Conservation (phyloP, 1,140 invertebrate genomes). For the Eciton burchellii region DNA sequence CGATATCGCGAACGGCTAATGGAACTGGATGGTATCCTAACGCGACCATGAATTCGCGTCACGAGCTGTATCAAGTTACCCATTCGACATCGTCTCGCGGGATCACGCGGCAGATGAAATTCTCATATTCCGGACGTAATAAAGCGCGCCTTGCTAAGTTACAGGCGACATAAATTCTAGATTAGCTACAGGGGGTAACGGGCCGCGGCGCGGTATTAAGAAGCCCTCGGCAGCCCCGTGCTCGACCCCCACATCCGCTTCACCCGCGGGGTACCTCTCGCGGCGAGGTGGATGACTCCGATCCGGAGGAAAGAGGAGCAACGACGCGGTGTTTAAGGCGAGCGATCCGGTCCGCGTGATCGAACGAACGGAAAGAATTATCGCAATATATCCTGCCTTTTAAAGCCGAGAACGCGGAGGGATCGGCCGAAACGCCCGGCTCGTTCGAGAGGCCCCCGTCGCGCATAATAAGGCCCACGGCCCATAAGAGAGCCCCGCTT, state of each 20-base stretch:
- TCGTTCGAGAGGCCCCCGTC: slow-evolving; percentile 67
- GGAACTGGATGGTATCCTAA: slow-evolving; percentile 33
- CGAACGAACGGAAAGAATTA: slow-evolving; percentile 74
- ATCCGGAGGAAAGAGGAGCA: slow-evolving; percentile 24
- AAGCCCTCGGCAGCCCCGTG: background rate
- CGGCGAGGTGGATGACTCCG: slow-evolving; percentile 42
- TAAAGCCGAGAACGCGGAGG: slow-evolving; percentile 50
- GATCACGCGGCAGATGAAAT: slow-evolving; percentile 44
- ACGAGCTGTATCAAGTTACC: slow-evolving; percentile 15
- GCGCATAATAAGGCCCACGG: slow-evolving; percentile 73
- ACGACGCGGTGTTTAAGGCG: slow-evolving; percentile 31
- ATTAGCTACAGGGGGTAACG: slow-evolving; percentile 33
- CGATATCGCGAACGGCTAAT: slow-evolving; percentile 24
- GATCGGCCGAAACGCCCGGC: slow-evolving; percentile 68
- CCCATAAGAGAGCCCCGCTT: slow-evolving; percentile 60
- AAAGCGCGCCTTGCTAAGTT: slow-evolving; percentile 52
- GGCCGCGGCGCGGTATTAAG: slow-evolving; percentile 30
- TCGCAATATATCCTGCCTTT: slow-evolving; percentile 72
- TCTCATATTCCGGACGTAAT: slow-evolving; percentile 59
- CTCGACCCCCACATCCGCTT: slow-evolving; percentile 40
- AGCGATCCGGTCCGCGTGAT: slow-evolving; percentile 25
- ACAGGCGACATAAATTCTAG: slow-evolving; percentile 65
- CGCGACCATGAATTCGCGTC: slow-evolving; percentile 48
- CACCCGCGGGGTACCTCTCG: slow-evolving; percentile 8
- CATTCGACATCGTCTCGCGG: slow-evolving; percentile 30